Base-by-base conservation (phyloP, 2,888 invertebrate genomes). In the Cancer borealis region DNA sequence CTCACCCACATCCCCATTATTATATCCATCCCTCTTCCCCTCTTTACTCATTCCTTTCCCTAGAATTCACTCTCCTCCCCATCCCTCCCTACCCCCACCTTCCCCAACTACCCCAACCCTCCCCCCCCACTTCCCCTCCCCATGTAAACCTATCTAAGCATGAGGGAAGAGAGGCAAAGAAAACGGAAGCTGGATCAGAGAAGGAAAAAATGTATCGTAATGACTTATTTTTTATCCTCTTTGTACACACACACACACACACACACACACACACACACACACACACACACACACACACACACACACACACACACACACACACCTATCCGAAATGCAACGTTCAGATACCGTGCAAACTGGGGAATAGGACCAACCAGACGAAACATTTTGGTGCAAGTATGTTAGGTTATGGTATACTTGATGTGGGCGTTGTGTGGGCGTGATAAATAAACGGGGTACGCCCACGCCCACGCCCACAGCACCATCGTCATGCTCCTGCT, bases 211-310 rank as follows among this genome's bases (percentile, higher is more conserved):
- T 93, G 46, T 66, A 88, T 46, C 88, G 30, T 93, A 90, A 90
- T 93, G 90, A 93, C 93, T 90, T 46, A 73, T 66, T 93, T 60
- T 88, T 46, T 54, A 21, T n/a, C 66, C 66, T 66, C 66, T 66
- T 66, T 66, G 66, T 66, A 66, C n/a, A 39, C 39, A 39, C 39
- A 39, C 39, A 39, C 92, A 84, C 92, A 84, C 92, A 73, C 79
- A 92, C 92, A 92, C 92, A 73, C 84, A 84, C 87, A 84, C 92
- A 84, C 92, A 92, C 87, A 92, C 92, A 92, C 92, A 92, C 92
- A 92, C 60, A 91, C 91, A 91, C 91, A 46, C 92, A 84, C 92
- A 91, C 91, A 54, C 54, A 91, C 91, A 91, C 91, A 91, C 91
- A 91, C 91, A 91, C 91, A 91, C 91, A 91, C 91, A 73, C 91